These are phyloP conservation scores for Orchesella cincta DNA, from an alignment of 1,140 invertebrate species.

Conservation along the genomic window DNA sequence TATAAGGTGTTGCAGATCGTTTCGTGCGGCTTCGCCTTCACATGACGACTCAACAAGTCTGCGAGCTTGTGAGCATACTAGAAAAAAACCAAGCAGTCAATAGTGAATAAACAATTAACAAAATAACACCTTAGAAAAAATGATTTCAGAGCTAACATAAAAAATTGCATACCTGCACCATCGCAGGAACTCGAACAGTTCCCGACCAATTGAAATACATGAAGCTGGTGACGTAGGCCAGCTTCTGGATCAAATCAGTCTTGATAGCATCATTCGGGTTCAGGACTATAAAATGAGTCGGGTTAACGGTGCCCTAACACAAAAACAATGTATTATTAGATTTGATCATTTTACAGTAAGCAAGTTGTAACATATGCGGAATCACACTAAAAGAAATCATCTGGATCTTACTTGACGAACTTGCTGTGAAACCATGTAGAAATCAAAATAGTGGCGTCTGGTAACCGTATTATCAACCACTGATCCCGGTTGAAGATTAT, in stretches of 20 bases:
- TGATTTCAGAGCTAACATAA: neutral
- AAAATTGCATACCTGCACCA: conserved; percentile 69
- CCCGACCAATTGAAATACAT: conserved; percentile 93
- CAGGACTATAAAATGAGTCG: neutral
- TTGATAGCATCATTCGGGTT: neutral
- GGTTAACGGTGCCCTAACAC: conserved; percentile 46
- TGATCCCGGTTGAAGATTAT: conserved; percentile 81
- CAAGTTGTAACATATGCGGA: neutral
- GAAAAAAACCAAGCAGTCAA: conserved; percentile 28
- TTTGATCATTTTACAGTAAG: neutral
- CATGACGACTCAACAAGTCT: conserved; percentile 71
- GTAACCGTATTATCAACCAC: conserved; percentile 80
- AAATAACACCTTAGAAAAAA: neutral
- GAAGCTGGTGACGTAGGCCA: conserved; percentile 11
- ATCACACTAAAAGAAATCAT: neutral
- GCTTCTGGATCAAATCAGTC: conserved; percentile 5
- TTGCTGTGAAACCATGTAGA: conserved; percentile 82
- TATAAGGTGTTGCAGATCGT: conserved; percentile 65
- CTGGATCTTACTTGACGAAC: conserved; percentile 61
- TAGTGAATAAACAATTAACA: conserved; percentile 50
- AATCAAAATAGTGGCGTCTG: conserved; percentile 75
- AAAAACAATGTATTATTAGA: neutral
- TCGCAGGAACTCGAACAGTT: conserved; percentile 88
- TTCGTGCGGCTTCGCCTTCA: conserved; percentile 64
- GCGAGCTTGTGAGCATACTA: conserved; percentile 84